A percentile compares a stretch with the other conserved stretches of the same genome.
These are phyloP conservation scores for Campylomormyrus tamandua DNA, from an alignment of 2,113 vertebrate species.

Conservation along the genomic window DNA sequence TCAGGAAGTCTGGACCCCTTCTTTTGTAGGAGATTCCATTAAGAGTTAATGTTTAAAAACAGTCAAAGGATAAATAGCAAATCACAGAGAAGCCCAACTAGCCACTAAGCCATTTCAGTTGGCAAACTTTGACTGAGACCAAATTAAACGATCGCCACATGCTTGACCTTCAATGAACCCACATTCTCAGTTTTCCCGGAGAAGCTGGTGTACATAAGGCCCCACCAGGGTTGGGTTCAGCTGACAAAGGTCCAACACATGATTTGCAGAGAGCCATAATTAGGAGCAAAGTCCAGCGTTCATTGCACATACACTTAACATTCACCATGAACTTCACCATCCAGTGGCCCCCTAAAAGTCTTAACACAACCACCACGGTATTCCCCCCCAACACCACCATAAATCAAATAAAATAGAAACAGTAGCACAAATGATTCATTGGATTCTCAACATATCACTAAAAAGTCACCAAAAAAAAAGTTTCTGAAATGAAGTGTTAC, in stretches of 20 bases:
- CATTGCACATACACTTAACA: neutral
- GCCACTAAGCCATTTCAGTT: neutral
- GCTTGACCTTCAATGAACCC: neutral
- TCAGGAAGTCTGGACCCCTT: neutral
- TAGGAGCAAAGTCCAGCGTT: neutral
- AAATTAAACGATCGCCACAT: neutral
- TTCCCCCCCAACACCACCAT: neutral
- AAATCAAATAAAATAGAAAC: neutral
- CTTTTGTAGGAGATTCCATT: neutral
- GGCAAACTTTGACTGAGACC: neutral
- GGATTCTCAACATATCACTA: neutral
- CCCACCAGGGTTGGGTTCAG: neutral
- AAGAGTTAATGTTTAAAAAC: conserved; percentile 4
- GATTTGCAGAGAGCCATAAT: neutral
- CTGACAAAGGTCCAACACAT: neutral
- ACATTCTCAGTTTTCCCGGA: neutral
- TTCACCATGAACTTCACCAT: neutral
- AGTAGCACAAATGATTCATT: neutral
- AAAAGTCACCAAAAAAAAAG: neutral
- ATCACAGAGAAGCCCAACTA: neutral
- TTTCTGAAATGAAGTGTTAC: neutral
- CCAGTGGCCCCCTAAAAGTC: neutral
- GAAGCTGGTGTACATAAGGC: neutral
- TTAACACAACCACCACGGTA: neutral
- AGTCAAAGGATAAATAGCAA: neutral